A percentile compares a stretch with the other conserved stretches of the same genome.
Evolutionary conservation across 2,888 invertebrate species (phyloP).

Genomic region (Lepidocyrtoides sp.): DNA sequence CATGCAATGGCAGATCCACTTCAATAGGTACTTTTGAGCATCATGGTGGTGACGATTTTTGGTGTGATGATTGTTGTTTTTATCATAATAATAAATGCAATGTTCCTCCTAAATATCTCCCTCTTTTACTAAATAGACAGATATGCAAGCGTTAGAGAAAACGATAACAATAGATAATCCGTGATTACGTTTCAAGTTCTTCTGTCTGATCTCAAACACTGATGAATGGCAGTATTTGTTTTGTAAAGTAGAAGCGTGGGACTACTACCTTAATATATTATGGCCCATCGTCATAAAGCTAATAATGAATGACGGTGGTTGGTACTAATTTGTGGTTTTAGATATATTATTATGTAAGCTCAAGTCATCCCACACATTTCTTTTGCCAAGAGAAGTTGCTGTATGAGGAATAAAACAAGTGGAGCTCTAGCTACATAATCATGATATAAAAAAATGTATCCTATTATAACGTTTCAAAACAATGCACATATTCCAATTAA

Average conservation of each 20-base stretch:
- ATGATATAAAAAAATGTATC: not conserved
- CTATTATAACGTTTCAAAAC: not conserved
- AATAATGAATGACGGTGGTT: conserved; percentile 9
- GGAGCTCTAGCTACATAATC: not conserved
- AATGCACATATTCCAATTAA: conserved; percentile 17
- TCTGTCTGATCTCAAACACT: not conserved
- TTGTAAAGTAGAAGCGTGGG: conserved; percentile 10
- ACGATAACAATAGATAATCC: not conserved
- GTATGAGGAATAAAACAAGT: no score
- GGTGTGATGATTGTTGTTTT: conserved; percentile 6
- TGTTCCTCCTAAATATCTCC: not conserved
- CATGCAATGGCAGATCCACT: not conserved
- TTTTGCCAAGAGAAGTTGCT: not conserved
- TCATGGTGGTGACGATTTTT: not conserved
- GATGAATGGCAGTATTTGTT: not conserved
- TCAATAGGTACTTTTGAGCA: no score
- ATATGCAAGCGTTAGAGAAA: not conserved
- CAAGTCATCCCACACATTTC: not conserved
- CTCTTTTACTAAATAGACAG: not conserved
- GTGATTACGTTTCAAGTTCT: not conserved
- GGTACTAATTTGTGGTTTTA: conserved; percentile 18
- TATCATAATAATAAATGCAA: not conserved
- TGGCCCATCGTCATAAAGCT: not conserved
- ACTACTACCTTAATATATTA: not conserved
- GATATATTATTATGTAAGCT: not conserved